Conservation (phyloP, 2,888 invertebrate genomes). For the Dusona sp. region DNA sequence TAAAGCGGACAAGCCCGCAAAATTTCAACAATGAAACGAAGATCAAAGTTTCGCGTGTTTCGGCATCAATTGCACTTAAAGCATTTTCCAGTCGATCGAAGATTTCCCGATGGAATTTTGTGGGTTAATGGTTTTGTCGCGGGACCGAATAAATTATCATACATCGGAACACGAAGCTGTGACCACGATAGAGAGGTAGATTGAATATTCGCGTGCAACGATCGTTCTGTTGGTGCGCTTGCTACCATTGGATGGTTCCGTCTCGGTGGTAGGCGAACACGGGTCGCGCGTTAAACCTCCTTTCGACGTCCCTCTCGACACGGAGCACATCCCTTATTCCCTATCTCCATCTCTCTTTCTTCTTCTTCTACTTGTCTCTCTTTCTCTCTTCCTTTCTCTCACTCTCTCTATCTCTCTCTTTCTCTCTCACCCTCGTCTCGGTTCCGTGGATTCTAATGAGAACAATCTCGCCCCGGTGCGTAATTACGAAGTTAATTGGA, state of each 20-base stretch:
- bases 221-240: slow-evolving; percentile 40
- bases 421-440: slow-evolving; percentile 60
- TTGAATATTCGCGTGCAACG: slow-evolving; percentile 57
- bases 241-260: slow-evolving; percentile 22
- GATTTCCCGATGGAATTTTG: slow-evolving; percentile 20
- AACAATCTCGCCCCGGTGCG: slow-evolving; percentile 75
- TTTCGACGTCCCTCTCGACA: slow-evolving; percentile 42
- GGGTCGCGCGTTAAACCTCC: slow-evolving; percentile 46
- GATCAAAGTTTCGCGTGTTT: background rate
- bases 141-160: slow-evolving; percentile 50
- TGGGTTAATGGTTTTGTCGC: slow-evolving; percentile 34
- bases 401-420: slow-evolving; percentile 42
- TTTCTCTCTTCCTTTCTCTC: slow-evolving; percentile 28
- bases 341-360: slow-evolving; percentile 34
- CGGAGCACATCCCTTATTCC: slow-evolving; percentile 32
- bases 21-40: background rate
- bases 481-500: slow-evolving; percentile 80
- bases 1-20: background rate
- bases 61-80: background rate
- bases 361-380: slow-evolving; percentile 5
- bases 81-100: background rate
- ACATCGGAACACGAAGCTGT: slow-evolving; percentile 10
- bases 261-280: slow-evolving; percentile 26
- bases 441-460: slow-evolving; percentile 75
- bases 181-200: slow-evolving; percentile 14